Conservation (phyloP, 2,888 invertebrate species). For the Phyllotreta cruciferae region DNA sequence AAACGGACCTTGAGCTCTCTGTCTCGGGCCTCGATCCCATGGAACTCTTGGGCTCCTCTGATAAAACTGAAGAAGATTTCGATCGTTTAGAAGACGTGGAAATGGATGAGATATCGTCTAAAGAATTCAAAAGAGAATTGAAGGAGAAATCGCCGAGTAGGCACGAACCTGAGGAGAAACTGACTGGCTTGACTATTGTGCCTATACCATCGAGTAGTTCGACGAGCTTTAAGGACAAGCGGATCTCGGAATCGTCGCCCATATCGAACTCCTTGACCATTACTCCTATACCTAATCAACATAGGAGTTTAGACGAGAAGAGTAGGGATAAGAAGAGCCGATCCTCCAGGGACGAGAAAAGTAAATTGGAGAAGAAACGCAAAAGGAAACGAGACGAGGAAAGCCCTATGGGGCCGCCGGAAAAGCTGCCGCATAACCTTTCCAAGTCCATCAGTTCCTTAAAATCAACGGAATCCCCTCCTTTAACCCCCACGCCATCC, state of each 20-base stretch:
- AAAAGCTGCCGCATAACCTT: conserved; percentile 71
- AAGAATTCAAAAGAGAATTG: conserved; percentile 31
- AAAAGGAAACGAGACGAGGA: conserved; percentile 78
- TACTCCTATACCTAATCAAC: conserved; percentile 65
- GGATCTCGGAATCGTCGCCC: conserved; percentile 87
- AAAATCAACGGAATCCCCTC: conserved; percentile 70
- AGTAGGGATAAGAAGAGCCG: conserved; percentile 45
- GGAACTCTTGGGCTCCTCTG: conserved; percentile 63
- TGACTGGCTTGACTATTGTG: conserved; percentile 69
- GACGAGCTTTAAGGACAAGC: conserved; percentile 66
- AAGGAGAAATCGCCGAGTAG: conserved; percentile 62
- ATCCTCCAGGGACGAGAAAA: conserved; percentile 51
- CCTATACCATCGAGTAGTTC: conserved; percentile 63
- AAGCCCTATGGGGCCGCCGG: conserved; percentile 82
- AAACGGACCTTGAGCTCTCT: conserved; percentile 69
- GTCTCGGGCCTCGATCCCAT: conserved; percentile 70
- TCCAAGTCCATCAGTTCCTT: conserved; percentile 77
- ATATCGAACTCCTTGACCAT: conserved; percentile 63
- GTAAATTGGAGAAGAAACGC: conserved; percentile 69
- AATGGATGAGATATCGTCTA: conserved; percentile 60
- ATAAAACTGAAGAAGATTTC: conserved; percentile 64
- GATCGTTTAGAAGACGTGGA: conserved; percentile 67
- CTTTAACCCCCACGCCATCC: conserved; percentile 61
- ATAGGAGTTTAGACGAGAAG: conserved; percentile 49
- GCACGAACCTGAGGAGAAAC: conserved; percentile 60